Conservation (phyloP, 2,797 vertebrate genomes). For the Dryobates pubescens region DNA sequence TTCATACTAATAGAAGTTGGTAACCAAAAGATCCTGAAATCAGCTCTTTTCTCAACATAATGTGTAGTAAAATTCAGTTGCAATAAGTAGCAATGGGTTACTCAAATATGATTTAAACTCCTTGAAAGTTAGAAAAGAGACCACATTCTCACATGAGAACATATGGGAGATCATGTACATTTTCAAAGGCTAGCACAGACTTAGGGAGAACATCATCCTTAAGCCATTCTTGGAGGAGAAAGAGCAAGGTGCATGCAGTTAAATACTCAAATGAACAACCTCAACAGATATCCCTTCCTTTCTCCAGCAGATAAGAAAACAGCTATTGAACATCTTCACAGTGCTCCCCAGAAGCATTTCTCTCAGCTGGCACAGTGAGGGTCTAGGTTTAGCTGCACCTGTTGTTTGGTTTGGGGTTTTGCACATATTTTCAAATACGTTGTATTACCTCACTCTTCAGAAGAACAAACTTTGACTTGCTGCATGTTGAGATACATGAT, state of each 20-base stretch:
- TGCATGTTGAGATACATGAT: background rate
- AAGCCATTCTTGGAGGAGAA: background rate
- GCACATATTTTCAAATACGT: background rate
- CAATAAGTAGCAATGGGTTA: background rate
- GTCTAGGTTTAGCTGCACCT: background rate
- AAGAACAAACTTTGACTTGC: background rate
- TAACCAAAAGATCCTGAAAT: background rate
- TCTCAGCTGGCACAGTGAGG: background rate
- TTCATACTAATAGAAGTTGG: background rate
- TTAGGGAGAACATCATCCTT: rapidly evolving
- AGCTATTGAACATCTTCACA: background rate
- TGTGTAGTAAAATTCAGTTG: background rate
- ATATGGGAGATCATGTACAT: background rate
- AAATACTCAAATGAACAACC: background rate
- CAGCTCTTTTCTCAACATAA: background rate
- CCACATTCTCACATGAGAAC: background rate
- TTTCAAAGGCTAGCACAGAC: background rate
- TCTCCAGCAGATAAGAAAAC: background rate
- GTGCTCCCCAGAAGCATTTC: background rate
- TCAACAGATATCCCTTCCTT: background rate
- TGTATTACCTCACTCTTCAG: background rate
- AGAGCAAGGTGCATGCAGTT: background rate
- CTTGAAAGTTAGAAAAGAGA: background rate
- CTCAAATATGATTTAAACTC: background rate
- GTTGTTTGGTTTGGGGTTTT: background rate